Evolutionary conservation across 2,113 vertebrate genomes (phyloP).

Genomic region (Aptenodytes forsteri): DNA sequence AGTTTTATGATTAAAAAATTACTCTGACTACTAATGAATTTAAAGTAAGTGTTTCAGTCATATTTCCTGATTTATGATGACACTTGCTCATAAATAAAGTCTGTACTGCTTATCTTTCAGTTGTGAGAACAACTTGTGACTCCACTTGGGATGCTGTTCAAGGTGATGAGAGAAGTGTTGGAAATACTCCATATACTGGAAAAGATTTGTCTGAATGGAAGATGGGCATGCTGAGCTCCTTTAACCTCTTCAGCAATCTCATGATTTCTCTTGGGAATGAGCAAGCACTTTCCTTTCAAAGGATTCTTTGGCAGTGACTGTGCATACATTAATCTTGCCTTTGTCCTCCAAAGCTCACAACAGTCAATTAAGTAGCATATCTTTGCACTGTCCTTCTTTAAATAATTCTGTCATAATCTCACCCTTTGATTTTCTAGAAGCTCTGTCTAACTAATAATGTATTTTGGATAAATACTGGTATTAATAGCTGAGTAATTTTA

Average conservation of each 20-base stretch:
- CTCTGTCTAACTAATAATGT: neutral
- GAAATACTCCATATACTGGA: neutral
- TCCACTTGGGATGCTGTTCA: constrained; percentile 30
- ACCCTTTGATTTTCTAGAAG: neutral
- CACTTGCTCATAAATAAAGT: constrained; percentile 2
- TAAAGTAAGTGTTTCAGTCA: constrained; percentile 48
- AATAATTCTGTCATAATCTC: neutral
- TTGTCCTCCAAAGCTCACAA: neutral
- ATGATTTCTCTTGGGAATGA: constrained; percentile 22
- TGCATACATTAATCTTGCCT: neutral
- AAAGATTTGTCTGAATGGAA: neutral
- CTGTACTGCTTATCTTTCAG: neutral
- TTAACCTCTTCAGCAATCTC: constrained; percentile 15
- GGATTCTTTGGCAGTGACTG: neutral
- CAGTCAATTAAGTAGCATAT: neutral
- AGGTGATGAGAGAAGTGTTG: constrained; percentile 31
- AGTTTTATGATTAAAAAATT: constrained; percentile 62
- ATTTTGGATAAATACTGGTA: neutral
- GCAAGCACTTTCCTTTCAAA: constrained; percentile 2
- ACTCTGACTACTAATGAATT: constrained; percentile 54
- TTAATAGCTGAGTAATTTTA: neutral
- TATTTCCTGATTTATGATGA: constrained; percentile 27
- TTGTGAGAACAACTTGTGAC: neutral
- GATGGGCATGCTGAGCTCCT: neutral
- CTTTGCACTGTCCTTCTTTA: neutral